Evolutionary conservation across 2,888 invertebrate species (phyloP), one percentile per base, ranked within the genome.

Genomic region (Hoplodrina ambigua): DNA sequence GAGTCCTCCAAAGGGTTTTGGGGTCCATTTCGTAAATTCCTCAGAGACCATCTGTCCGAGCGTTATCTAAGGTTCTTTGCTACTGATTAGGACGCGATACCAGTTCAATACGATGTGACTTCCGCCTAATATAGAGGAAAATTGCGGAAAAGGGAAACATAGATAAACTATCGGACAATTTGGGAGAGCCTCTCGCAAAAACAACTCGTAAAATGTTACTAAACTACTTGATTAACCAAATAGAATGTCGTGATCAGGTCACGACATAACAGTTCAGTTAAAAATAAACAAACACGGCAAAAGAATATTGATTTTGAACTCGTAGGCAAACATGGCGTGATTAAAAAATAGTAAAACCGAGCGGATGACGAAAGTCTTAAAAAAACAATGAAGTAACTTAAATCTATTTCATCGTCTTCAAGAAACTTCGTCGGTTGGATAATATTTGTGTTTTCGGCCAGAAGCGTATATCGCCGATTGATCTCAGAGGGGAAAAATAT

Each of bases 371-470:
- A 62, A 37, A 58, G 17, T n/a, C 19, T 46, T 46, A 50, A 50
- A 55, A 60, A 72, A 75, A 69, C 58, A 64, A 64, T 61, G 19
- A 37, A 55, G 52, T 78, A 53, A 73, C 66, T 73, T 44, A 58
- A 71, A 75, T 67, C 44, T 59, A 54, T 69, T 57, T 69, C 37
- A 60, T 58, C 25, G 58, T n/a, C 62, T 60, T 63, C 54, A 30
- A 53, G 55, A 65, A 68, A 69, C 60, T 75, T 68, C 58, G 52
- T 55, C 44, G 11, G 57, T 56, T 49, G 67, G 72, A 73, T 70
- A 88, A 91, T 90, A 91, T 91, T 89, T 89, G 86, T 91, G 88
- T 89, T 88, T 88, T 85, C 85, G 82, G 85, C 41, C 83, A 7
- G 77, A 73, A 81, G 75, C 84, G 71, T 78, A 75, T 81, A 75